phyloP scores from a whole-genome alignment of 2,113 vertebrate species.

The Chaetorhynchus papuensis region DNA sequence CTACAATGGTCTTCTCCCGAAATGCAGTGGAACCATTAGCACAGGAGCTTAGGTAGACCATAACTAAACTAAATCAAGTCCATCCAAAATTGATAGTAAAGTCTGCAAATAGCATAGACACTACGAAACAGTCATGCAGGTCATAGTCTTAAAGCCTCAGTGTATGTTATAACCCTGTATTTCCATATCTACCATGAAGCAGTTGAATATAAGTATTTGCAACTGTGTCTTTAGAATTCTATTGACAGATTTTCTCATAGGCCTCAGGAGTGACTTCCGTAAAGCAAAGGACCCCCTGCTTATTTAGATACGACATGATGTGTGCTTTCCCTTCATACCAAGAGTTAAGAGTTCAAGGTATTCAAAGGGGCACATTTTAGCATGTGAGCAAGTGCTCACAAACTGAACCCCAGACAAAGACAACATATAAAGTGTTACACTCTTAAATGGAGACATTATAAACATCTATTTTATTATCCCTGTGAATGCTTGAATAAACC shows the following conservation, averaged over 20 bases:
- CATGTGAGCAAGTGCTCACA: not conserved
- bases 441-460: not conserved
- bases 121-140: not conserved
- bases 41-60: not conserved
- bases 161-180: not conserved
- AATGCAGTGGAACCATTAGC: not conserved
- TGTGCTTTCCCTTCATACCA: not conserved
- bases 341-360: not conserved
- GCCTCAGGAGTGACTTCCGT: not conserved
- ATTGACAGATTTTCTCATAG: not conserved
- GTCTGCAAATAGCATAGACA: not conserved
- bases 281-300: not conserved
- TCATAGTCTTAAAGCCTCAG: not conserved
- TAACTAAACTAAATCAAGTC: conserved; percentile 20
- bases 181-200: not conserved
- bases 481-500: not conserved
- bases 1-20: not conserved
- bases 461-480: not conserved
- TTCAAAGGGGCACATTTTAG: not conserved
- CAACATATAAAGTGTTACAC: not conserved
- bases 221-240: not conserved
- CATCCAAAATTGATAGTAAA: not conserved
- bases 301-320: not conserved
- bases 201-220: not conserved
- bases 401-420: not conserved